Evolutionary conservation across 2,113 vertebrate genomes (phyloP), one percentile per base, ranked within the genome.

Genomic region (Salvelinus fontinalis): DNA sequence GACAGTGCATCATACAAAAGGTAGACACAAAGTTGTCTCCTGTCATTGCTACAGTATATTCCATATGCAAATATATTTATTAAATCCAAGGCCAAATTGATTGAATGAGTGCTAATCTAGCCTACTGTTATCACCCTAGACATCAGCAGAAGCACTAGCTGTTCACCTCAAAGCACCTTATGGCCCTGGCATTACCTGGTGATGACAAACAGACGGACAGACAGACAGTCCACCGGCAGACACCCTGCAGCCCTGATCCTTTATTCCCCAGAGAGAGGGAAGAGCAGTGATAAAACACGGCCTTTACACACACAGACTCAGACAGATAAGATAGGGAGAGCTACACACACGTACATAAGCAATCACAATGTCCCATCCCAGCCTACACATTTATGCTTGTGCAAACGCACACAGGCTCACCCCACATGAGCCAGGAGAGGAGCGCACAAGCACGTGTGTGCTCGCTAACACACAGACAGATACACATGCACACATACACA

Each of bases 121-220:
- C 27, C 39, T 71, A 59, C 70, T 70, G 8, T 54, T 51, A 74
- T 78, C 65, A n/a, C 14, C 62, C 34, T 73, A 39, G 7, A 39
- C 65, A 34, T 72, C 64, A 76, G 67, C 27, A 39, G 20, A 24
- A 34, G 20, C 59, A 67, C 51, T 83, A 74, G 51, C 82, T 82
- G 39, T 81, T 57, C 48, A 64, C 70, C 76, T 81, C 83, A 87
- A 82, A 82, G 81, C 72, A 70, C 68, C 77, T 81, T 68, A 34
- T 84, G 86, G 82, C 71, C 16, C 22, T 34, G 68, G 84, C 89
- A 91, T 90, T 90, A 80, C 83, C 34, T 89, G 82, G 88, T 88
- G 88, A 64, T 88, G 90, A 91, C 71, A 85, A 89, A 88, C 83
- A 80, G 39, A 44, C 39, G 2, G 39, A 44, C 39, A 44, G 81